Evolutionary conservation across 2,888 invertebrate species (phyloP).

Genomic region (Drosophila pseudotakahashii): DNA sequence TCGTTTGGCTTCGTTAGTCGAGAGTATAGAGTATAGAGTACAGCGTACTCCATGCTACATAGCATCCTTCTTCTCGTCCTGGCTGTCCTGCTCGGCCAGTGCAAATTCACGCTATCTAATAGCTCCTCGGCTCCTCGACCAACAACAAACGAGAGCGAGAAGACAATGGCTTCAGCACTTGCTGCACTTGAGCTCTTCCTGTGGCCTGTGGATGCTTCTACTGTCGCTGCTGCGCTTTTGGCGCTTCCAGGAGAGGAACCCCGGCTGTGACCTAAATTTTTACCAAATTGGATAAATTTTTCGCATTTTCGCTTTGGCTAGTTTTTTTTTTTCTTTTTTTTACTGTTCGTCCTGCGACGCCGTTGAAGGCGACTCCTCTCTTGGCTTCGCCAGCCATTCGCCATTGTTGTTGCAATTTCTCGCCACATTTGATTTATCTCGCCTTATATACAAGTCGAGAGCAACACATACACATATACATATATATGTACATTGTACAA

Average conservation of each 20-base stretch:
- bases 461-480: slow-evolving; percentile 42
- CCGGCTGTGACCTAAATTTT: slow-evolving; percentile 81
- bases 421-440: slow-evolving; percentile 81
- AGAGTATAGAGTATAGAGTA: slow-evolving; percentile 4
- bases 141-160: slow-evolving; percentile 52
- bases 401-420: slow-evolving; percentile 78
- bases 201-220: slow-evolving; percentile 64
- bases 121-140: slow-evolving; percentile 39
- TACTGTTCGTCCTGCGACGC: slow-evolving; percentile 40
- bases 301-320: slow-evolving; percentile 76
- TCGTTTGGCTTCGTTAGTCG: slow-evolving; percentile 16
- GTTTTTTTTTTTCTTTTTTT: slow-evolving; percentile 38
- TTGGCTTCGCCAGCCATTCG: slow-evolving; percentile 44
- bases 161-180: slow-evolving; percentile 72
- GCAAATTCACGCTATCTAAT: slow-evolving; percentile 56
- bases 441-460: slow-evolving; percentile 69
- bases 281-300: slow-evolving; percentile 83
- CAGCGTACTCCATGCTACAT: not conserved
- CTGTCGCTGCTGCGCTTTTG: slow-evolving; percentile 66
- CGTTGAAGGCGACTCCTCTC: slow-evolving; percentile 37
- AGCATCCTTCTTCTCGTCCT: slow-evolving; percentile 7
- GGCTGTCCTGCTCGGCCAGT: slow-evolving; percentile 49
- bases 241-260: slow-evolving; percentile 64
- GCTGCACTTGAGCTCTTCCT: slow-evolving; percentile 77
- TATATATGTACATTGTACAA: slow-evolving; percentile 14